These are phyloP conservation scores for Mesocentrotus franciscanus DNA, from an alignment of 53 echinoderm and acorn worm genomes.

Conservation along the genomic window DNA sequence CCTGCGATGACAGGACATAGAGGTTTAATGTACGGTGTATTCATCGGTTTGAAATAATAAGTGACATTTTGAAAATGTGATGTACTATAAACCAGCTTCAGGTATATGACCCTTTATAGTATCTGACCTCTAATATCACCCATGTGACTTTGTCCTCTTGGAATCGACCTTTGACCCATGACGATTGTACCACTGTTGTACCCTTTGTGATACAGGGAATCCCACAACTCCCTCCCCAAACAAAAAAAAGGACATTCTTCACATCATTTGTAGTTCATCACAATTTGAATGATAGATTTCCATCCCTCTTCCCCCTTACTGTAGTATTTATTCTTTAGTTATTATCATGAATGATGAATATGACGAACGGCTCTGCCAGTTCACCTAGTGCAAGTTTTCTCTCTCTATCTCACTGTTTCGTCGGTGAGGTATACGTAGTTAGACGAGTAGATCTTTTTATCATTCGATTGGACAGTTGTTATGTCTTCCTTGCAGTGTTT, in stretches of 20 bases:
- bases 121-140: constrained; percentile 14
- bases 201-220: not conserved
- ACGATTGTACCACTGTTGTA: not conserved
- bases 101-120: not conserved
- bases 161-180: not conserved
- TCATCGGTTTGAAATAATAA: not conserved
- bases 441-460: constrained; percentile 58
- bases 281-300: not conserved
- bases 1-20: not conserved
- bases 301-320: not conserved
- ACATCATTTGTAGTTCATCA: constrained; percentile 23
- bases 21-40: constrained; percentile 12
- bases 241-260: too few relatives aligned
- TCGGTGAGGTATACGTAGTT: constrained; percentile 24
- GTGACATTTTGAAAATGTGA: constrained; percentile 37
- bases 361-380: not conserved
- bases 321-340: constrained; percentile 62
- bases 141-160: not conserved
- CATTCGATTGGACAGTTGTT: constrained; percentile 69
- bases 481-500: constrained; percentile 71
- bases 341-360: constrained; percentile 12
- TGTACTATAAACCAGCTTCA: constrained; percentile 33
- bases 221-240: not conserved
- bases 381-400: constrained; percentile 41
- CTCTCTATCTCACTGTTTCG: constrained; percentile 36